Base-by-base conservation (phyloP, 2,113 vertebrate genomes). In the Sialia sialis region DNA sequence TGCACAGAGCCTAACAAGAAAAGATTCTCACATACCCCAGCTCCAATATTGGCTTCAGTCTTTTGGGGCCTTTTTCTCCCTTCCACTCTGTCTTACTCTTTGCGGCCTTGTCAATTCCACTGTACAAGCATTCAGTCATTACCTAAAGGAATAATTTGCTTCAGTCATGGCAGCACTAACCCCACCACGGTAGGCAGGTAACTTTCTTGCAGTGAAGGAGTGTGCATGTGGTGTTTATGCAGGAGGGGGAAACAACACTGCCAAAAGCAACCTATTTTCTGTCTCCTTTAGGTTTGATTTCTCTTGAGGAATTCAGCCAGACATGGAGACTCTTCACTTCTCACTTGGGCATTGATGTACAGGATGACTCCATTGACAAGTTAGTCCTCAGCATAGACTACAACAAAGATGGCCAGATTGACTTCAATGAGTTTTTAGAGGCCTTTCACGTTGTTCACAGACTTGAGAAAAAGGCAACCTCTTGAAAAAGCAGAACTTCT, bases 401-500 rank as follows among this genome's bases (percentile, higher is more conserved):
- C 92, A 99, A 99, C 98, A 99, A 99, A 95, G 99, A 99, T 10
- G 99, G 99, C 94, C 98, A 98, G 89, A 99, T 99, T 48, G 99
- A 99, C 97, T 99, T 99, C 93, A 99, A 97, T 32, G 99, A 99
- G 97, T 99, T 99, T 96, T 97, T 99, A 66, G 99, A 99, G 95
- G 99, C 99, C 69, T 99, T 99, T 95, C 98, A 98, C 6, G 98
- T 99, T 59, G 99, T 99, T 62, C 98, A 99, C 72, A 99, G 98
- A 85, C 96, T 99, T 16, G 98, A 99, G 78, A 80, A 92, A 60
- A 96, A 90, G 55, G 38, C 76, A 72, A 74, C 68, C 36, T 85
- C 79, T 1, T 94, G 84, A 94, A 46, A 84, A 75, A 72, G 77
- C 43, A 67, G 67, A 89, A 83, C 6, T 27, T 63, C 34, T 23